These are phyloP conservation scores for Thereva nobilitata DNA, from an alignment of 2,888 invertebrate species.

Conservation along the genomic window DNA sequence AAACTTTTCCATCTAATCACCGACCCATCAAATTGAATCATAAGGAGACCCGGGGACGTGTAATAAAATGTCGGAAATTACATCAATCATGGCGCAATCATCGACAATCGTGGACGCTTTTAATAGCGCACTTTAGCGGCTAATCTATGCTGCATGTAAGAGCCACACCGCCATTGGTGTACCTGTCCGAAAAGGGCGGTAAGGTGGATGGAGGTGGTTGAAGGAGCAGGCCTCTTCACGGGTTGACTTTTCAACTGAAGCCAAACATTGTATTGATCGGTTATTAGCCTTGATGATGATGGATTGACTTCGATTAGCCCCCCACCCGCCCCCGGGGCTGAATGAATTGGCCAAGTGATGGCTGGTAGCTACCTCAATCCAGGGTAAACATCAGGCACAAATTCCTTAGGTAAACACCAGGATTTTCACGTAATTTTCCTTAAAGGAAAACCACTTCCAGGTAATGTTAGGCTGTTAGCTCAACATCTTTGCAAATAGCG, in stretches of 20 bases:
- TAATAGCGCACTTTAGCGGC: slow-evolving; percentile 21
- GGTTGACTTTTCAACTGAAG: slow-evolving; percentile 4
- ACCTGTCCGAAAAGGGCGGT: not conserved
- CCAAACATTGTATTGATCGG: slow-evolving; percentile 30
- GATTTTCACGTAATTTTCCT: too few relatives aligned
- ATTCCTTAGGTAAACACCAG: too few relatives aligned
- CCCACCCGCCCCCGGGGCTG: too few relatives aligned
- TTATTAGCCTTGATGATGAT: slow-evolving; percentile 31
- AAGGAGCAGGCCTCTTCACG: too few relatives aligned
- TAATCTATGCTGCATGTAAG: slow-evolving; percentile 18
- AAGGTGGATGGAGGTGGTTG: not conserved
- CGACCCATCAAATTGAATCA: slow-evolving; percentile 20
- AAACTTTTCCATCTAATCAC: not conserved
- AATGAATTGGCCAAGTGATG: too few relatives aligned
- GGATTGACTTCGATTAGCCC: slow-evolving; percentile 19
- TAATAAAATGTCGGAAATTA: slow-evolving; percentile 30
- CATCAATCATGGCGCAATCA: slow-evolving; percentile 30
- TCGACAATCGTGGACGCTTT: slow-evolving; percentile 23
- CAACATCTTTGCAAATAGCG: too few relatives aligned
- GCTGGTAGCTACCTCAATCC: too few relatives aligned
- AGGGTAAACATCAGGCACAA: too few relatives aligned
- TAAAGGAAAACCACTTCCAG: too few relatives aligned
- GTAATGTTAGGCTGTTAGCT: too few relatives aligned
- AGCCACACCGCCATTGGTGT: not conserved
- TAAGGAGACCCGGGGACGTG: slow-evolving; percentile 22